phyloP scores from a whole-genome alignment of 2,888 invertebrate genomes.

The Anoncus sp. region DNA sequence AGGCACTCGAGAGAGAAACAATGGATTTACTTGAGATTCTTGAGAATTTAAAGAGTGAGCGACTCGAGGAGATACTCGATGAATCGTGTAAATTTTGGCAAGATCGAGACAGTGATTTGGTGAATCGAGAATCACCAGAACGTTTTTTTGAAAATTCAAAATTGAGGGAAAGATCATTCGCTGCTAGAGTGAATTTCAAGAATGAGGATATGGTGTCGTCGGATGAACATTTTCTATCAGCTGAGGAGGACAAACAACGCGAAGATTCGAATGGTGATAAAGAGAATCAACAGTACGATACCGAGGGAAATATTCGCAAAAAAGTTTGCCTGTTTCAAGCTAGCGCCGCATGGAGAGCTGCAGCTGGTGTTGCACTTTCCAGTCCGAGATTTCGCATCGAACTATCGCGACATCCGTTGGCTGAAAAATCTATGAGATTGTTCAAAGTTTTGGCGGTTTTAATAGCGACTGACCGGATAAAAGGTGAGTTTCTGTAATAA shows the following conservation, averaged over 20 bases:
- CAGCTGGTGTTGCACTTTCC: conserved; percentile 84
- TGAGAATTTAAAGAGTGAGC: conserved; percentile 46
- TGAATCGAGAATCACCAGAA: too few relatives aligned
- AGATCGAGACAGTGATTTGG: neutral
- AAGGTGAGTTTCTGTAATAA: conserved; percentile 67
- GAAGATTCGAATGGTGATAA: conserved; percentile 13
- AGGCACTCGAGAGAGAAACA: conserved; percentile 76
- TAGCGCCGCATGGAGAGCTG: conserved; percentile 79
- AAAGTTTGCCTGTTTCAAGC: conserved; percentile 75
- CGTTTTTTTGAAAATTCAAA: neutral
- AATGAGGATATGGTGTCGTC: conserved; percentile 8
- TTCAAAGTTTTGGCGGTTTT: conserved; percentile 74
- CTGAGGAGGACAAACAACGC: conserved; percentile 44
- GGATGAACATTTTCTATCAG: conserved; percentile 45
- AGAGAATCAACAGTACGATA: conserved; percentile 12
- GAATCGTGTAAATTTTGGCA: conserved; percentile 12
- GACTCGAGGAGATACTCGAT: conserved; percentile 40
- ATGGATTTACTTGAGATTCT: conserved; percentile 67
- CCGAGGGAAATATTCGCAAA: conserved; percentile 34
- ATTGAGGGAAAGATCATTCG: conserved; percentile 11
- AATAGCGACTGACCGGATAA: conserved; percentile 76
- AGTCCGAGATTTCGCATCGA: conserved; percentile 85
- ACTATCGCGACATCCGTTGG: conserved; percentile 81
- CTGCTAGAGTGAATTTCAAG: too few relatives aligned
- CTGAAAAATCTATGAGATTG: conserved; percentile 70